Evolutionary conservation across 2,888 invertebrate genomes (phyloP).

Genomic region (Drosophila emarginata): DNA sequence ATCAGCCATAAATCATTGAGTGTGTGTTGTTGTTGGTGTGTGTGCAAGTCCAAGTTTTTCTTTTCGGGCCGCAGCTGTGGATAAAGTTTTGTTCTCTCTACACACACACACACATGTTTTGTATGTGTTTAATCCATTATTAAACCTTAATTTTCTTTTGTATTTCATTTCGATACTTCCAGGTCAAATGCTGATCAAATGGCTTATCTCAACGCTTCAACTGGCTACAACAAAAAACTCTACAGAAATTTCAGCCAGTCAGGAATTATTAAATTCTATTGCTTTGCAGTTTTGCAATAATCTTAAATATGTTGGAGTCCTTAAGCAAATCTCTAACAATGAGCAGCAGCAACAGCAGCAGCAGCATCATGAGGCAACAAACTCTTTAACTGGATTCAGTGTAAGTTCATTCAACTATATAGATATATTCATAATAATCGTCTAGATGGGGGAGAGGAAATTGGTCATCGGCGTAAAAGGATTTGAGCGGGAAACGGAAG

Average conservation of each 20-base stretch:
- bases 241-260: constrained; percentile 83
- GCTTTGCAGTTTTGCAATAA: constrained; percentile 93
- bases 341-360: constrained; percentile 84
- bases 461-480: constrained; percentile 51
- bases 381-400: constrained; percentile 55
- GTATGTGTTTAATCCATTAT: constrained; percentile 28
- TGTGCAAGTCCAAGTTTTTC: constrained; percentile 44
- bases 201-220: constrained; percentile 90
- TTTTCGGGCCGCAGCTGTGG: constrained; percentile 48
- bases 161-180: constrained; percentile 24
- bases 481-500: constrained; percentile 49
- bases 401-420: constrained; percentile 63
- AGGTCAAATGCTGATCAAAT: constrained; percentile 96
- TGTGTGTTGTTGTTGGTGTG: constrained; percentile 23
- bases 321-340: constrained; percentile 87
- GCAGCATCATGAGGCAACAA: constrained; percentile 1
- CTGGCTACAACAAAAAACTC: constrained; percentile 26
- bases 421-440: constrained; percentile 40
- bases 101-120: background rate
- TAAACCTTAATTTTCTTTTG: constrained; percentile 23
- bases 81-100: constrained; percentile 38
- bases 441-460: constrained; percentile 19
- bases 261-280: constrained; percentile 88
- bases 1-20: constrained; percentile 62
- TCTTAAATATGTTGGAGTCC: constrained; percentile 92